Evolutionary conservation across 2,888 invertebrate genomes (phyloP), one percentile per base, ranked within the genome.

Genomic region (Volucella zonaria): DNA sequence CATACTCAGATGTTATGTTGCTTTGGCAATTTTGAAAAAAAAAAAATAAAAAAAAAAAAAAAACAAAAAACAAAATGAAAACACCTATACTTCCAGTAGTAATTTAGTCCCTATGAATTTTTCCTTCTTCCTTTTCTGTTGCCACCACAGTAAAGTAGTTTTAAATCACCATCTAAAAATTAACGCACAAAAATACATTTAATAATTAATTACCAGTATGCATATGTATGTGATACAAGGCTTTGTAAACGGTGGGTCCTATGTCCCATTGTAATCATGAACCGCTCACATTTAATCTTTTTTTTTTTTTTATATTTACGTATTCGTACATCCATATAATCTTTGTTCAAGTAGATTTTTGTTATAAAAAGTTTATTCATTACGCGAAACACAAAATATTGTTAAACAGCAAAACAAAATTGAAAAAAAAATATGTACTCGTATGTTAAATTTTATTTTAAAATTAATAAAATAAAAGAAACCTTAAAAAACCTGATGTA

Each of bases 361-460:
- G 82, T 82, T 82, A 45, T 82, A 82, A 78, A 82, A 82, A 82
- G 82, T 78, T 77, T 58, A 45, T 49, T 38, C 10, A 15, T 47
- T 31, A 40, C 40, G 9, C 11, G 1, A 59, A 56, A 18, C n/a
- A 18, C 49, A 38, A 52, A 49, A 73, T 8, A 40, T 0, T 9
- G 51, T n/a, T 10, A 45, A 64, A 61, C 15, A 45, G 11, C 6
- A 23, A 64, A 71, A 18, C 14, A 54, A 40, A 38, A 58, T 40
- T 23, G 3, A 40, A 40, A 42, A 42, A 23, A 10, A 49, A 40
- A 40, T 56, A 66, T 59, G n/a, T n/a, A n/a, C n/a, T n/a, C n/a
- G 40, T 49, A 58, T 59, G 40, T 58, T 70, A 11, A 49, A 61
- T 62, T 10, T 15, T n/a, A 31, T 31, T 31, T 31, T 31, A 31